Base-by-base conservation (phyloP, 2,113 vertebrate genomes). In the Ailuropoda melanoleuca region DNA sequence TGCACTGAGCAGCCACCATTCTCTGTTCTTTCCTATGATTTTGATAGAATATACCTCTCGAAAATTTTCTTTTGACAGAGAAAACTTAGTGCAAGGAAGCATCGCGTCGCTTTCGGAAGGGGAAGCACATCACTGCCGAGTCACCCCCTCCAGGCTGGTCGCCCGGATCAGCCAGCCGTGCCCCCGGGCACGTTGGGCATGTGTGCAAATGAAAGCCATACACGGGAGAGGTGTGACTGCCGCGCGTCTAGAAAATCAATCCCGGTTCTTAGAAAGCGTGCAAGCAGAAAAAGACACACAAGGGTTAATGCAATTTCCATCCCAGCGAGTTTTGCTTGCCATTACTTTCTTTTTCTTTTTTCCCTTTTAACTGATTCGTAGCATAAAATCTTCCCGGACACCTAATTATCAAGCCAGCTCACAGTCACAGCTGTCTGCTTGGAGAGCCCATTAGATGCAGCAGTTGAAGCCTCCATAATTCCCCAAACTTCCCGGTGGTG, bases 361-460 rank as follows among this genome's bases (percentile, higher is more conserved):
- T 98, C 97, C 98, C 98, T 99, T 99, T 99, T 99, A 99, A 99
- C 99, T 99, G 99, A 99, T 99, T 99, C 98, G 93, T 98, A 99
- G 99, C 99, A 99, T 99, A 99, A 99, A 99, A 99, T 99, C 99
- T 99, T 99, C 99, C 98, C 99, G 99, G 99, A 99, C 99, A 99
- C 99, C 99, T 99, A 99, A 99, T 99, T 99, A 99, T 99, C 98
- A 98, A 99, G 99, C 99, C 99, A 98, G 99, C 99, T 99, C 99
- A 99, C 99, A 99, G 99, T 99, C 99, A 99, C 99, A 99, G 99
- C 99, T 99, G 99, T 99, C 99, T 99, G 98, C 99, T 99, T 98
- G 99, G 99, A 99, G 99, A 99, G 99, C 99, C 99, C 99, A 99
- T 99, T 99, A 99, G 99, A 99, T 99, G 99, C 99, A 99, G 99